Evolutionary conservation across 2,888 invertebrate genomes (phyloP).

Genomic region (Ichneumoninae sp.): DNA sequence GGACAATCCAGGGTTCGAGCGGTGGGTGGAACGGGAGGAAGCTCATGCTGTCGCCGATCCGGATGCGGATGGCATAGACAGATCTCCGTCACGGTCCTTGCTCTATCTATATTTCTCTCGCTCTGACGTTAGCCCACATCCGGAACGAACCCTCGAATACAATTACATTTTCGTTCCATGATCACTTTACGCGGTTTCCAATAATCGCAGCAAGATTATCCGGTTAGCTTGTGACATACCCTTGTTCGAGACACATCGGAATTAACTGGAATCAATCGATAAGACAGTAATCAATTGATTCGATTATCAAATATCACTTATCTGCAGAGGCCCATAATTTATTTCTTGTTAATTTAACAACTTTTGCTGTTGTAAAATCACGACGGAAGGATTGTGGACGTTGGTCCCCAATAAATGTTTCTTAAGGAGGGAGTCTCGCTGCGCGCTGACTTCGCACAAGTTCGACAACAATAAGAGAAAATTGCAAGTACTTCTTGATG

Average conservation of each 20-base stretch:
- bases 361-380: neutral
- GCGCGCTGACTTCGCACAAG: too few species aligned
- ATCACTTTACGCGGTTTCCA: neutral
- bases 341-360: neutral
- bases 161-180: constrained; percentile 1
- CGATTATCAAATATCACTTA: neutral
- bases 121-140: neutral
- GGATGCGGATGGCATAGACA: constrained; percentile 11
- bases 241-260: neutral
- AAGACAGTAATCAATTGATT: neutral
- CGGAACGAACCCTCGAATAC: neutral
- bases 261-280: neutral
- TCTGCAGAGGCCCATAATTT: neutral
- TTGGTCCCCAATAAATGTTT: too few species aligned
- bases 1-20: neutral
- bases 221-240: neutral
- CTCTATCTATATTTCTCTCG: neutral
- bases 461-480: too few species aligned
- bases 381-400: too few species aligned
- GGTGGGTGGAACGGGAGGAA: constrained; percentile 2
- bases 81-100: neutral
- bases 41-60: neutral
- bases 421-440: too few species aligned
- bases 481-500: too few species aligned
- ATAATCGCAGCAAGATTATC: neutral